A percentile compares a stretch with the other conserved stretches of the same genome.
These are phyloP conservation scores for Drosophila paramelanica DNA, from an alignment of 2,888 invertebrate genomes.

Conservation along the genomic window DNA sequence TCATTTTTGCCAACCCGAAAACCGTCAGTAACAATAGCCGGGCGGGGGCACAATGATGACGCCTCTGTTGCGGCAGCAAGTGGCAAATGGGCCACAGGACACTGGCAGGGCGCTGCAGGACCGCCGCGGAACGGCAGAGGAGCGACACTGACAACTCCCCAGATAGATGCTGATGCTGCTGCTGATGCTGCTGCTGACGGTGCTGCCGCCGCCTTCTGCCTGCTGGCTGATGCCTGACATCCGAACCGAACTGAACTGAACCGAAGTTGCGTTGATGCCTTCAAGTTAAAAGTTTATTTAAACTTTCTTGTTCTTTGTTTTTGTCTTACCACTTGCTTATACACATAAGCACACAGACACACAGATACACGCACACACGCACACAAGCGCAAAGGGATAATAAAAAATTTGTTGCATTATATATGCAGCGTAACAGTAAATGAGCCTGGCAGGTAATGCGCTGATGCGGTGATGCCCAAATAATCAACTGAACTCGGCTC, in stretches of 20 bases:
- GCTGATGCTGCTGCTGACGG: conserved; percentile 5
- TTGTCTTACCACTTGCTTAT: conserved; percentile 23
- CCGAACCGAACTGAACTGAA: conserved; percentile 71
- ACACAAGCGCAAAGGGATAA: conserved; percentile 50
- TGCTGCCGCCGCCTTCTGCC: conserved; percentile 17
- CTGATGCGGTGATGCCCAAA: conserved; percentile 30
- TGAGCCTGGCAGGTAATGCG: conserved; percentile 54
- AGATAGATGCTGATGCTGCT: conserved; percentile 58
- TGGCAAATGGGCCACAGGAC: conserved; percentile 76
- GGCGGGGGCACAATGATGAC: conserved; percentile 61
- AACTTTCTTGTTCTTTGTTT: conserved; percentile 67
- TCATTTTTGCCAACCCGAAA: conserved; percentile 70
- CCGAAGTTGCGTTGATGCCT: conserved; percentile 70
- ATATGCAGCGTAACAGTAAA: conserved; percentile 72
- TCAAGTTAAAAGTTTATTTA: conserved; percentile 75
- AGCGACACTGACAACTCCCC: conserved; percentile 74
- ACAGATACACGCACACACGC: conserved; percentile 3
- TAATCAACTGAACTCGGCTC: conserved; percentile 44
- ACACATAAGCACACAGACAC: conserved; percentile 4
- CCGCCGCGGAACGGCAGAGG: conserved; percentile 24
- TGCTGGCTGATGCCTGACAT: conserved; percentile 67
- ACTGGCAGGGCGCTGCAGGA: conserved; percentile 40
- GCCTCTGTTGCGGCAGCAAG: conserved; percentile 73
- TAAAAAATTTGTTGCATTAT: conserved; percentile 74
- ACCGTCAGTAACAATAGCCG: conserved; percentile 36